These are phyloP conservation scores for Champsocephalus gunnari DNA, from an alignment of 2,797 vertebrate genomes.

Conservation along the genomic window DNA sequence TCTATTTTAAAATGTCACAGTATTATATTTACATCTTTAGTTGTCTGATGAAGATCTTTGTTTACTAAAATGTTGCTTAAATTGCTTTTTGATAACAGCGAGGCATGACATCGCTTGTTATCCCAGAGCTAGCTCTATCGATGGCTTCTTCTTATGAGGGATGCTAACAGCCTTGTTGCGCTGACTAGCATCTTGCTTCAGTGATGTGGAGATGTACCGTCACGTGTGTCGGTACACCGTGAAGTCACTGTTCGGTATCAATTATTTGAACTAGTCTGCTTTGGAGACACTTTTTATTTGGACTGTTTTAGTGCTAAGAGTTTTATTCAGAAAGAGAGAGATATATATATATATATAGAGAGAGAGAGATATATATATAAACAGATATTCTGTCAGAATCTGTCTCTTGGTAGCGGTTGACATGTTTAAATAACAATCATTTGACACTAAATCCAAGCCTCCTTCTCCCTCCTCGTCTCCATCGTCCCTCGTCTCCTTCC, in stretches of 20 bases:
- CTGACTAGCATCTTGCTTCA: not conserved
- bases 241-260: not conserved
- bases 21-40: not conserved
- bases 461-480: not conserved
- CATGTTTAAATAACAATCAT: no score
- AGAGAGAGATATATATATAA: no score
- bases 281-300: not conserved
- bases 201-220: not conserved
- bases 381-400: no score
- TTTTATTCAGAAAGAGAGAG: no score
- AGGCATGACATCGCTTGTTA: not conserved
- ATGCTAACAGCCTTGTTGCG: not conserved
- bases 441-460: no score
- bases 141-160: not conserved
- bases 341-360: no score
- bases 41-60: not conserved
- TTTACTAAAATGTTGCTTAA: constrained; percentile 2
- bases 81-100: not conserved
- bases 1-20: not conserved
- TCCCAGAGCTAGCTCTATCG: not conserved
- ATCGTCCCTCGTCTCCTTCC: constrained; percentile 3
- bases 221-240: not conserved
- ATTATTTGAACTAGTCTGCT: not conserved
- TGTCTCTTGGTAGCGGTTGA: not conserved
- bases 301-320: not conserved